Evolutionary conservation across 1,140 invertebrate genomes (phyloP), one percentile per base, ranked within the genome.

Genomic region (Holcopasites calliopsidis): DNA sequence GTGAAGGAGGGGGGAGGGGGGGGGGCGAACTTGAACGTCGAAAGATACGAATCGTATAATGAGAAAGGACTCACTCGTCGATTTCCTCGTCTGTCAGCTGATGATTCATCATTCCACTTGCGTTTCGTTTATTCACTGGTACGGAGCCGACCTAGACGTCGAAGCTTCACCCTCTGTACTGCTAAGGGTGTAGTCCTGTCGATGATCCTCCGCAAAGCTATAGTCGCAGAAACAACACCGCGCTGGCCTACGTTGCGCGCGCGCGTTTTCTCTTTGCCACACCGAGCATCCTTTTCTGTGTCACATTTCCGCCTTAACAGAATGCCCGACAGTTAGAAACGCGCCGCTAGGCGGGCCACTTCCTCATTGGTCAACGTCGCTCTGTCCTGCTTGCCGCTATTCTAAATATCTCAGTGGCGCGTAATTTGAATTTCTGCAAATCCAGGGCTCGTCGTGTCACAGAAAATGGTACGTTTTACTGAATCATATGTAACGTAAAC

Each of bases 11-110:
- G 0, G 16, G 3, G 1, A 3, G 2, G 1, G 13, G 10, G 10
- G 4, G 18, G 10, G 7, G 35, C 1, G 13, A 55, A 38, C 16
- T 40, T 44, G 6, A 66, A 28, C 40, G 72, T 8, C 42, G 40
- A 57, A 38, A 66, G 55, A 18, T 66, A n/a, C n/a, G n/a, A 49
- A 68, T 31, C 4, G 44, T 6, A 58, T 23, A 38, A 38, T 38
- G 58, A 33, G 52, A n/a, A 54, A 54, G 16, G 60, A 87, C 88
- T 89, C 72, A 89, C 88, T 88, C 87, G 84, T 88, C 88, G 40
- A 84, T 76, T 77, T 88, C 88, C 68, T 89, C 87, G 42, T 89
- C 88, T 57, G 88, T 87, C 52, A 89, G 76, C 21, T 83, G 47
- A 44, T 86, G 84, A 76, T 82, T 89, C 87, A 88, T 89, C 35